Conservation (phyloP, 2,888 invertebrate genomes). For the Limenitis camilla region DNA sequence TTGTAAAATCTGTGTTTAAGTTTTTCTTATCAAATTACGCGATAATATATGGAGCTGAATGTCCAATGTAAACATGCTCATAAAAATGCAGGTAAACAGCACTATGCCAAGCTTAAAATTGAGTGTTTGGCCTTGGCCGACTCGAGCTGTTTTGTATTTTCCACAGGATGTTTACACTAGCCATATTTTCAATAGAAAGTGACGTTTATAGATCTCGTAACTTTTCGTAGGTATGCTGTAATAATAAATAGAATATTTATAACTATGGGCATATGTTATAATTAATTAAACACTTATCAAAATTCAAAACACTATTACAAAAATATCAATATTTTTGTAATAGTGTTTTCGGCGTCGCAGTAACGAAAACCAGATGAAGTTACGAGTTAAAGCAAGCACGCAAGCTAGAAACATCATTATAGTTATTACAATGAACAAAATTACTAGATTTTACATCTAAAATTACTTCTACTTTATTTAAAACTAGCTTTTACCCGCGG, state of each 20-base stretch:
- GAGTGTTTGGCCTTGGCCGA: slow-evolving; percentile 54
- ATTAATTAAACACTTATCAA: too few relatives aligned
- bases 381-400: too few relatives aligned
- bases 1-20: slow-evolving; percentile 1
- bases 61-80: slow-evolving; percentile 34
- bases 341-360: too few relatives aligned
- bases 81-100: slow-evolving; percentile 42
- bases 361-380: too few relatives aligned
- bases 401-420: too few relatives aligned
- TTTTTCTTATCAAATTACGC: slow-evolving; percentile 18
- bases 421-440: too few relatives aligned
- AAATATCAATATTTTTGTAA: too few relatives aligned
- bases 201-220: slow-evolving; percentile 25
- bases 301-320: too few relatives aligned
- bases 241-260: slow-evolving; percentile 21
- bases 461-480: too few relatives aligned
- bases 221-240: slow-evolving; percentile 19
- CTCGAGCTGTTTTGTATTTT: slow-evolving; percentile 48
- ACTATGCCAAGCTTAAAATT: slow-evolving; percentile 27
- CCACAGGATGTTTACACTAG: slow-evolving; percentile 52
- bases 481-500: too few relatives aligned
- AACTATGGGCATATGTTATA: too few relatives aligned
- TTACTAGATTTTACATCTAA: too few relatives aligned
- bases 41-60: slow-evolving; percentile 12
- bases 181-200: slow-evolving; percentile 30